A percentile compares a stretch with the other conserved stretches of the same genome.
Conservation (phyloP, 2,113 vertebrate genomes). For the Terrapene triunguis region DNA sequence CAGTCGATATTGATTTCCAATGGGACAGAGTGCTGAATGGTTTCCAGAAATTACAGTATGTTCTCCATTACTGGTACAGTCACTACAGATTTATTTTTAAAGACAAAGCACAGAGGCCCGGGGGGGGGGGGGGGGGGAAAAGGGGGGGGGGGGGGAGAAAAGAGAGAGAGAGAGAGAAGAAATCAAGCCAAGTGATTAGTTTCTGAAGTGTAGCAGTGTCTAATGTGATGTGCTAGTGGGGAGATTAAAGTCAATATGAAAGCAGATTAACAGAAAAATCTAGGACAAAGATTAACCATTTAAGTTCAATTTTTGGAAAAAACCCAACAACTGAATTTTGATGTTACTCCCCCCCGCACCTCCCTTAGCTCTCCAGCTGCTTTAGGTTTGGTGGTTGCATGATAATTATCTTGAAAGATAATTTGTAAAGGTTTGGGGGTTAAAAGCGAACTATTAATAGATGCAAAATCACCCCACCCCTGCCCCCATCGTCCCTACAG, state of each 20-base stretch:
- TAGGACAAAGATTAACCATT: constrained; percentile 67
- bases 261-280: constrained; percentile 69
- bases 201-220: constrained; percentile 12
- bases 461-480: neutral
- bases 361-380: neutral
- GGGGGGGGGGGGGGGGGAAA: too few relatives aligned
- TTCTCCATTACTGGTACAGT: constrained; percentile 4
- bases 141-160: too few relatives aligned
- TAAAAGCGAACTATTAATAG: neutral
- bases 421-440: neutral
- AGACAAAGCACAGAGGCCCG: constrained; percentile 34
- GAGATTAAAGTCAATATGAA: constrained; percentile 58
- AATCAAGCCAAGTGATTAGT: accelerated
- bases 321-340: neutral
- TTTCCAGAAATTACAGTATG: constrained; percentile 6
- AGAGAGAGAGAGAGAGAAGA: too few relatives aligned
- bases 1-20: constrained; percentile 7
- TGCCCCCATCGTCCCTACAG: neutral
- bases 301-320: neutral
- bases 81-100: constrained; percentile 29
- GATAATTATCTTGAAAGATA: neutral
- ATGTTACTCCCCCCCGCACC: neutral
- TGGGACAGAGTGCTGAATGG: neutral
- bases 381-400: neutral
- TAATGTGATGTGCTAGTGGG: neutral